Evolutionary conservation across 2,797 vertebrate genomes (phyloP), one percentile per base, ranked within the genome.

Genomic region (Anguilla megastoma): DNA sequence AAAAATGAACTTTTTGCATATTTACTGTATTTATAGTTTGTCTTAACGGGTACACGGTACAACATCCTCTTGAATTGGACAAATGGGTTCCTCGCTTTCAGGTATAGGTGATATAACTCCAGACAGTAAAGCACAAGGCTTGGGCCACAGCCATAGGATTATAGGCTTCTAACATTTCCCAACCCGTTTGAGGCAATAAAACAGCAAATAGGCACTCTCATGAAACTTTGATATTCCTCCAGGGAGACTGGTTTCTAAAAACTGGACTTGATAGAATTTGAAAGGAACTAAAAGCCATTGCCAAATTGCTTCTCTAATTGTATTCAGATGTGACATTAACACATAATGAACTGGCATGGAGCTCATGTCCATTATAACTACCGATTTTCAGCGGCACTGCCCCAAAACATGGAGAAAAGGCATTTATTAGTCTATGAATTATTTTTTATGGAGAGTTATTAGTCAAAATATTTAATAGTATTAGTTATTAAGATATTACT

Each of bases 271-370:
- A 89, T 89, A 74, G 71, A 24, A 12, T 52, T 56, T 41, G 54
- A 86, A 87, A 87, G 83, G 88, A 66, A 84, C 85, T 84, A 87
- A 92, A 91, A 86, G n/a, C 88, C 45, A 71, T 24, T 18, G 86
- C 86, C 86, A 82, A 89, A 33, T 83, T 52, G 80, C 12, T 41
- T 14, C 85, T 87, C 85, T 90, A 90, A 91, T 90, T 90, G 87
- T 74, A 85, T 91, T 90, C 89, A 48, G 84, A 91, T 91, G 88
- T 80, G 89, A 90, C 90, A 92, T 92, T 91, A 92, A 92, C 90
- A 88, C 89, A 86, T 89, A 90, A 92, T 89, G 90, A 89, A 88
- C 90, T 90, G 89, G 36, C 89, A 89, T 58, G 74, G 80, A 88
- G 86, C 89, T 36, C 27, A 33, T 36, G 69, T 6, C 27, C 33